Evolutionary conservation across 2,113 vertebrate genomes (phyloP).

Genomic region (Indicator maculatus): DNA sequence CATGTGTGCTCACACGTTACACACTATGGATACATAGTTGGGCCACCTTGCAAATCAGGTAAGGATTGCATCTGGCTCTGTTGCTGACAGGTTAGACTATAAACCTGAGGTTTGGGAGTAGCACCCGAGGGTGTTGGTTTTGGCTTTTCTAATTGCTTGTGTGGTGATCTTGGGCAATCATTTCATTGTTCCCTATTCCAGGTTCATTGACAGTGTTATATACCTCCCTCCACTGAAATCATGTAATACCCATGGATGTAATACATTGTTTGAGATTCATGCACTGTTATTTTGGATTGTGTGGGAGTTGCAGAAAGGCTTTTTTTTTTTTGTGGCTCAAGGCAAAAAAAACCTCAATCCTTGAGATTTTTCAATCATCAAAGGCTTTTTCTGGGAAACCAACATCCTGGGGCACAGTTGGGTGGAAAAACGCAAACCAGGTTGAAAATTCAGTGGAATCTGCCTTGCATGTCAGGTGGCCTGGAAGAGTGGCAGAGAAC

Average conservation of each 20-base stretch:
- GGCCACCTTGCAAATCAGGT: not conserved
- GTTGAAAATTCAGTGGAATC: not conserved
- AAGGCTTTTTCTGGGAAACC: not conserved
- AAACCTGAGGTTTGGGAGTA: not conserved
- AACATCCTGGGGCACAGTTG: not conserved
- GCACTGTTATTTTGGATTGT: not conserved
- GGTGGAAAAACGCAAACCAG: not conserved
- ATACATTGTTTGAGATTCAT: not conserved
- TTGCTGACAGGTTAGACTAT: not conserved
- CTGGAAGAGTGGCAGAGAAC: not conserved
- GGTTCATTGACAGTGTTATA: not conserved
- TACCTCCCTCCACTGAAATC: not conserved
- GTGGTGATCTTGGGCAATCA: slow-evolving; percentile 8
- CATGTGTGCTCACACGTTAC: rapidly evolving
- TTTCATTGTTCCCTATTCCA: not conserved
- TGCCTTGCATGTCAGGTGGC: rapidly evolving
- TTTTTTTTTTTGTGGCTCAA: not conserved
- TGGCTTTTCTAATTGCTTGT: not conserved
- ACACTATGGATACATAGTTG: rapidly evolving
- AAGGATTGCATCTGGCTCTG: not conserved
- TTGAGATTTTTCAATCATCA: not conserved
- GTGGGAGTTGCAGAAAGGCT: not conserved
- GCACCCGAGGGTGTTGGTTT: not conserved
- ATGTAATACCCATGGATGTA: not conserved
- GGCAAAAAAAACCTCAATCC: not conserved